Conservation (phyloP, 1,140 invertebrate species). For the Cyclina sinensis region DNA sequence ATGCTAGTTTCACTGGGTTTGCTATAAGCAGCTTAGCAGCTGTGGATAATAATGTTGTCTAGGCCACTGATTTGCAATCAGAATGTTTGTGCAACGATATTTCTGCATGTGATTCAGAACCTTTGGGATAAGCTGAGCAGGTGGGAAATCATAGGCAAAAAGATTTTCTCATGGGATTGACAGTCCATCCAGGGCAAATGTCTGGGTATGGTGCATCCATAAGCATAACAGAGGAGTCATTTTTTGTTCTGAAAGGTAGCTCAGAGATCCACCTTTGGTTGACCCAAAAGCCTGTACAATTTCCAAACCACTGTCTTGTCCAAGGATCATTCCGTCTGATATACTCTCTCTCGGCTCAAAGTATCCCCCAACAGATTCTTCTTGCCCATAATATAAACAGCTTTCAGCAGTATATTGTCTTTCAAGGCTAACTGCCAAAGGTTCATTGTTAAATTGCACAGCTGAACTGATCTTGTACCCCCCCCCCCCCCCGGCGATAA, state of each 20-base stretch:
- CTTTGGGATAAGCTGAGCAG: conserved; percentile 13
- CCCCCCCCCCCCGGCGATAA: conserved; percentile 43
- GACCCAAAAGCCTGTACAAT: conserved; percentile 43
- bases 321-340: conserved; percentile 46
- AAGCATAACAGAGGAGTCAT: conserved; percentile 59
- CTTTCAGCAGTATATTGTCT: conserved; percentile 33
- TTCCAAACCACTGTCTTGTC: conserved; percentile 32
- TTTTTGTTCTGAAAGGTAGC: conserved; percentile 51
- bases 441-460: background rate
- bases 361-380: conserved; percentile 14
- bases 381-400: conserved; percentile 25
- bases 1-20: conserved; percentile 12
- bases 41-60: conserved; percentile 26
- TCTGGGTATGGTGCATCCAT: conserved; percentile 53
- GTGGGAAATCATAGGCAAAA: conserved; percentile 53
- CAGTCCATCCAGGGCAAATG: conserved; percentile 64
- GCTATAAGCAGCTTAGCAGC: conserved; percentile 34
- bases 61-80: conserved; percentile 54
- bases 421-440: conserved; percentile 32
- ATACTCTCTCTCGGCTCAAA: conserved; percentile 14
- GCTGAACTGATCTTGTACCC: conserved; percentile 11
- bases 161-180: conserved; percentile 56
- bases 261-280: conserved; percentile 62
- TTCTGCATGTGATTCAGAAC: conserved; percentile 40
- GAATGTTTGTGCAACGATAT: conserved; percentile 44